Percentiles rank a stretch among this genome's conserved stretches.
Conservation (phyloP, 2,113 vertebrate genomes). For the Gadus chalcogrammus region DNA sequence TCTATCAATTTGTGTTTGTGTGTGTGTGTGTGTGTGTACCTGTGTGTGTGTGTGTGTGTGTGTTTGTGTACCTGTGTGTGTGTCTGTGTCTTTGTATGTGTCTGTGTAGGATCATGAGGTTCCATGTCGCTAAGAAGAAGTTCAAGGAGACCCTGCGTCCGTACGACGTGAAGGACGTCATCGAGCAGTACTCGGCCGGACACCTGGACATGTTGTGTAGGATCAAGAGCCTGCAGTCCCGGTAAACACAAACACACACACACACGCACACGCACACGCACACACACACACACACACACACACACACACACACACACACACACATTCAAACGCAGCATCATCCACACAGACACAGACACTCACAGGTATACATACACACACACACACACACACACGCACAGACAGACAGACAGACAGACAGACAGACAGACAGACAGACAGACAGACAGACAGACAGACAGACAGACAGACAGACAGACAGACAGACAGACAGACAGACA, state of each 20-base stretch:
- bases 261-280: neutral
- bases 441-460: neutral
- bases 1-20: neutral
- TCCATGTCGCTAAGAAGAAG: conserved; percentile 97
- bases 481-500: neutral
- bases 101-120: conserved; percentile 91
- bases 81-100: neutral
- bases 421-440: neutral
- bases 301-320: neutral
- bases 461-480: neutral
- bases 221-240: conserved; percentile 97
- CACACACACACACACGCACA: neutral
- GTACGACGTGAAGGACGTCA: conserved; percentile 98
- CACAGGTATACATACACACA: too few species aligned
- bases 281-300: conserved; percentile 4
- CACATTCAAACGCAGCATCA: too few species aligned
- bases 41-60: too few species aligned
- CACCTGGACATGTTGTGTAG: conserved; percentile 98
- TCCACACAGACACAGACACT: too few species aligned
- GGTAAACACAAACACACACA: conserved; percentile 71
- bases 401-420: neutral
- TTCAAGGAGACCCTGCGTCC: conserved; percentile 97
- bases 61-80: neutral
- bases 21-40: too few species aligned
- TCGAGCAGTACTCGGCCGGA: conserved; percentile 98